Percentiles rank a stretch among this genome's conserved stretches.
These are phyloP conservation scores for Plusia festucae DNA, from an alignment of 2,888 invertebrate species.

Conservation along the genomic window DNA sequence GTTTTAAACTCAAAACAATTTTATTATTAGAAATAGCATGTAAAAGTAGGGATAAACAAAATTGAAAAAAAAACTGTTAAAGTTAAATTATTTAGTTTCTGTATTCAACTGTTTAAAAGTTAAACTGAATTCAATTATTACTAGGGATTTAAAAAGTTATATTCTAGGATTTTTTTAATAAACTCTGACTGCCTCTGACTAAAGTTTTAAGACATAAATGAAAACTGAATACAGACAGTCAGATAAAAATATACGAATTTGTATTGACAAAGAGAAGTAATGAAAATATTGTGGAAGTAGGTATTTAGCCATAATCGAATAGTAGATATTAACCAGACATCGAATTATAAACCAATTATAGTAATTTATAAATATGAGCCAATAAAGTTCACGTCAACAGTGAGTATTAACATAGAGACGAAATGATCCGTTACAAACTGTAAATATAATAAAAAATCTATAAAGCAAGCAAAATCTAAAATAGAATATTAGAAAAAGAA, in stretches of 20 bases:
- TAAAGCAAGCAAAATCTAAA: conserved; percentile 6
- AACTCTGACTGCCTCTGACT: no score
- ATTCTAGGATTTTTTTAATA: no score
- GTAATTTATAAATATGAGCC: conserved; percentile 32
- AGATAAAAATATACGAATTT: no score
- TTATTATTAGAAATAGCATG: neutral
- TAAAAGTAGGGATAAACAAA: conserved; percentile 10
- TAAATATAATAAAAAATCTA: conserved; percentile 12
- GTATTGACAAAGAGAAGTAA: neutral
- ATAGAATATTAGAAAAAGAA: conserved; percentile 9
- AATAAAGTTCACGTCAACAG: conserved; percentile 29
- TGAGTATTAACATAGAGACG: conserved; percentile 29
- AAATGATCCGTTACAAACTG: conserved; percentile 29
- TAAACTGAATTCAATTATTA: no score
- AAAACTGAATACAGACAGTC: no score
- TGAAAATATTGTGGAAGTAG: conserved; percentile 14
- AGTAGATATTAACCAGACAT: conserved; percentile 26
- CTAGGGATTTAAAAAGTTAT: no score
- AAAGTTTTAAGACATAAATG: no score
- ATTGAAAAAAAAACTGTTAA: neutral
- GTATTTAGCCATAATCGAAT: conserved; percentile 29
- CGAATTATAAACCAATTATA: conserved; percentile 35
- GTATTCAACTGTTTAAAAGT: no score
- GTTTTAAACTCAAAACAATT: conserved; percentile 63
- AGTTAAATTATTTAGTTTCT: no score